phyloP scores from a whole-genome alignment of 2,113 vertebrate genomes.

The Raja brachyura region DNA sequence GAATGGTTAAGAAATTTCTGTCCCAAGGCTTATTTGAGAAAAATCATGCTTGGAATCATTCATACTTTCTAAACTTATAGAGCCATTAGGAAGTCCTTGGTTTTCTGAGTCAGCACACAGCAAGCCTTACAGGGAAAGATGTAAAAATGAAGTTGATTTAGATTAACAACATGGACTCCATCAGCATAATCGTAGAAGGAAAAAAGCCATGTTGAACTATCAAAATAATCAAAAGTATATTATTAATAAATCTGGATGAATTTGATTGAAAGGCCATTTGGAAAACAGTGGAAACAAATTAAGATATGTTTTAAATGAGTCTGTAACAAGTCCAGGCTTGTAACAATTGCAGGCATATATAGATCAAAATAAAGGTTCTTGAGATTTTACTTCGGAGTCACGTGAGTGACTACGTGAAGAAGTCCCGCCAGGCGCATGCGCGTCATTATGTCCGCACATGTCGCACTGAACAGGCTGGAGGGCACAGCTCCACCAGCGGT shows the following conservation, averaged over 20 bases:
- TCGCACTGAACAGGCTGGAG: too few relatives aligned
- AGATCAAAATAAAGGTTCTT: background rate
- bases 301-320: background rate
- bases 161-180: background rate
- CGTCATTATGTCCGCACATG: too few relatives aligned
- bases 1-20: background rate
- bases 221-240: background rate
- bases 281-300: background rate
- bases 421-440: too few relatives aligned
- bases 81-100: background rate
- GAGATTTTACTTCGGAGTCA: too few relatives aligned
- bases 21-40: background rate
- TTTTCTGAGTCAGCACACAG: background rate
- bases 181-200: background rate
- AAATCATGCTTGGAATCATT: background rate
- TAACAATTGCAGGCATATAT: background rate
- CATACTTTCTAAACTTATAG: background rate
- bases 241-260: background rate
- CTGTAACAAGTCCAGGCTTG: background rate
- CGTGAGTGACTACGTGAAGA: too few relatives aligned
- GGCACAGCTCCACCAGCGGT: too few relatives aligned
- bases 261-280: background rate
- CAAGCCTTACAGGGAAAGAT: background rate
- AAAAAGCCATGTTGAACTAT: background rate
- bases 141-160: background rate